Conservation (phyloP, 2,113 vertebrate species). For the Leptobrachium leishanense region DNA sequence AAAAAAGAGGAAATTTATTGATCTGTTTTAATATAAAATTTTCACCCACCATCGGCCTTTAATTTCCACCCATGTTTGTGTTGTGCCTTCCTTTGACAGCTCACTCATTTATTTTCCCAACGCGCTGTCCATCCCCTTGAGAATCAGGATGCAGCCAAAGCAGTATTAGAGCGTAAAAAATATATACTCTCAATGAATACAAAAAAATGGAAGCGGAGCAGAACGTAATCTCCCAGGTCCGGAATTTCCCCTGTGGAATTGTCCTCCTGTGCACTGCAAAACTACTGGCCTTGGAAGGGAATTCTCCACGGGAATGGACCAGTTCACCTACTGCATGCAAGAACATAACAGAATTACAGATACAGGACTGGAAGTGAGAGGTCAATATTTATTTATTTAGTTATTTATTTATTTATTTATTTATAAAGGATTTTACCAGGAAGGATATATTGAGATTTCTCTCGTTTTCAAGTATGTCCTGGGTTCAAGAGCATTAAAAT, state of each 20-base stretch:
- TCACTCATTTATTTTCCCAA: slow-evolving; percentile 1
- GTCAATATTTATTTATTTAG: background rate
- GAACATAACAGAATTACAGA: background rate
- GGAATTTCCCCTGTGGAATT: slow-evolving; percentile 23
- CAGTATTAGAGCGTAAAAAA: slow-evolving; percentile 4
- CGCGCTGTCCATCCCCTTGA: background rate
- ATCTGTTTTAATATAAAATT: background rate
- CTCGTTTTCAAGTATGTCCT: too few species aligned
- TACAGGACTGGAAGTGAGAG: background rate
- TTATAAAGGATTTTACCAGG: too few species aligned
- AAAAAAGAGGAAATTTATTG: background rate
- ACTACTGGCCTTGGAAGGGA: background rate
- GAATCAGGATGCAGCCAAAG: slow-evolving; percentile 5
- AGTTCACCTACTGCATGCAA: background rate
- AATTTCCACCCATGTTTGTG: background rate
- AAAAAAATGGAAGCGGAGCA: slow-evolving; percentile 1
- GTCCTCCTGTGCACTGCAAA: background rate
- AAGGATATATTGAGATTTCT: too few species aligned
- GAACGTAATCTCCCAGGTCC: slow-evolving; percentile 4
- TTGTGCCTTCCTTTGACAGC: background rate
- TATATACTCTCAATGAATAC: background rate
- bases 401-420: too few species aligned
- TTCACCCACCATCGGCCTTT: background rate
- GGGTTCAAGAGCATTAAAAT: too few species aligned
- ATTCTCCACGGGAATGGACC: background rate